Percentiles rank a stretch among this genome's conserved stretches.
These are phyloP conservation scores for Epistrophella euchroma DNA, from an alignment of 2,888 invertebrate species.

Conservation along the genomic window DNA sequence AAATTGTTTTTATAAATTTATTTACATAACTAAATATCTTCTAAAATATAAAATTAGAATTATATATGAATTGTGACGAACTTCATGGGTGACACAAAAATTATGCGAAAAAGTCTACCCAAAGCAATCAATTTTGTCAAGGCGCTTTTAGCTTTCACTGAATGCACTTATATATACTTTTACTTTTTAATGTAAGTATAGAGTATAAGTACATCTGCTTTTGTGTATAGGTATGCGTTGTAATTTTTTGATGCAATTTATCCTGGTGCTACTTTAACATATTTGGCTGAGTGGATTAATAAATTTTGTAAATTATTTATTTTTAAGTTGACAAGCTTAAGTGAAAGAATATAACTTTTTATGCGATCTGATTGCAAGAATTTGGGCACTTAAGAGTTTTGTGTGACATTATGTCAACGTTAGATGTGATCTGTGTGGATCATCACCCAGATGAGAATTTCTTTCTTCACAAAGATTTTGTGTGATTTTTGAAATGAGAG, in stretches of 20 bases:
- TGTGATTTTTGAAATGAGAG: constrained; percentile 8
- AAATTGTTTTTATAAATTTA: constrained; percentile 5
- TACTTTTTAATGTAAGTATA: background rate
- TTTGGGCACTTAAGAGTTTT: constrained; percentile 53
- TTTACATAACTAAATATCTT: constrained; percentile 6
- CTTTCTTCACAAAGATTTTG: constrained; percentile 35
- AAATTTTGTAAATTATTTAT: constrained; percentile 29
- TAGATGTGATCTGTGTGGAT: constrained; percentile 40
- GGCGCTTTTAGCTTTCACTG: constrained; percentile 31
- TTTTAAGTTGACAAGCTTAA: constrained; percentile 27
- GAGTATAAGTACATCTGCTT: background rate
- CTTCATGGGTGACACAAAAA: constrained; percentile 66
- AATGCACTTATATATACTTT: constrained; percentile 23
- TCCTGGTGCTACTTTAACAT: background rate
- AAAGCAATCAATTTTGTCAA: constrained; percentile 36
- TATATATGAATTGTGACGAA: constrained; percentile 68
- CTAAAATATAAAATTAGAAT: constrained; percentile 55
- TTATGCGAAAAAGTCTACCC: constrained; percentile 37
- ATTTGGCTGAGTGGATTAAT: constrained; percentile 34
- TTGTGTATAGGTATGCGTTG: background rate
- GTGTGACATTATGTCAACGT: constrained; percentile 58
- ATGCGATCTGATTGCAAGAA: background rate
- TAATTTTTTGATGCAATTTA: constrained; percentile 17
- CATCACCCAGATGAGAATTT: constrained; percentile 46
- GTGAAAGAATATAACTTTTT: constrained; percentile 34